Conservation (phyloP, 2,113 vertebrate genomes). For the Zosterops hypoxanthus region DNA sequence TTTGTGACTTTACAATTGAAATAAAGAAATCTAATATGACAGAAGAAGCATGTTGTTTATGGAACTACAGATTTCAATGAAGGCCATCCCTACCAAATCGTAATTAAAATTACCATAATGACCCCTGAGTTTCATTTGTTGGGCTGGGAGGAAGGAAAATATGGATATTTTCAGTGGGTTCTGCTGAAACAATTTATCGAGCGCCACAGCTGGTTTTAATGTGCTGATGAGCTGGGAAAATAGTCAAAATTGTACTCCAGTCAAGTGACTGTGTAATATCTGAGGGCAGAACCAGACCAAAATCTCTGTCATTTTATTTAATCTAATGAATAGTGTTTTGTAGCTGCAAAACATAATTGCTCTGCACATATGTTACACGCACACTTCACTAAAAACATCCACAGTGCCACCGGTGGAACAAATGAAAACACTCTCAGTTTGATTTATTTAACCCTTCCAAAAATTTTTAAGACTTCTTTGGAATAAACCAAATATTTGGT, state of each 20-base stretch:
- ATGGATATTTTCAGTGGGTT: constrained; percentile 39
- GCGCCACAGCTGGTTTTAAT: constrained; percentile 73
- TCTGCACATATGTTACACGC: not conserved
- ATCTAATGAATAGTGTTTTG: constrained; percentile 61
- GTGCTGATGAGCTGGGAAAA: constrained; percentile 71
- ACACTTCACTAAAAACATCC: constrained; percentile 41
- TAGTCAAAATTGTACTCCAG: constrained; percentile 69
- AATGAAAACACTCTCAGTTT: constrained; percentile 5
- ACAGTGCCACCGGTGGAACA: constrained; percentile 45
- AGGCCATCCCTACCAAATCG: constrained; percentile 52
- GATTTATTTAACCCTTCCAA: not conserved
- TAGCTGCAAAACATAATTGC: constrained; percentile 64
- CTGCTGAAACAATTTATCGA: constrained; percentile 60
- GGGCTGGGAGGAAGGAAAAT: constrained; percentile 46
- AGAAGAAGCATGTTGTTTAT: constrained; percentile 63
- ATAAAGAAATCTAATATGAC: constrained; percentile 65
- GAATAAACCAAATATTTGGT: constrained; percentile 8
- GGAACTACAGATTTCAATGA: constrained; percentile 45
- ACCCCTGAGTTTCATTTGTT: constrained; percentile 39
- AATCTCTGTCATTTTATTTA: constrained; percentile 69
- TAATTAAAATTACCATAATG: constrained; percentile 67
- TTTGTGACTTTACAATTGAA: constrained; percentile 56
- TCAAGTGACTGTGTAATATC: constrained; percentile 68
- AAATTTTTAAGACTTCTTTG: not conserved
- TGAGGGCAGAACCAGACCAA: constrained; percentile 56